Percentiles rank a stretch among this genome's conserved stretches.
Evolutionary conservation across 2,797 vertebrate species (phyloP).

Genomic region (Sebastes aleutianus): DNA sequence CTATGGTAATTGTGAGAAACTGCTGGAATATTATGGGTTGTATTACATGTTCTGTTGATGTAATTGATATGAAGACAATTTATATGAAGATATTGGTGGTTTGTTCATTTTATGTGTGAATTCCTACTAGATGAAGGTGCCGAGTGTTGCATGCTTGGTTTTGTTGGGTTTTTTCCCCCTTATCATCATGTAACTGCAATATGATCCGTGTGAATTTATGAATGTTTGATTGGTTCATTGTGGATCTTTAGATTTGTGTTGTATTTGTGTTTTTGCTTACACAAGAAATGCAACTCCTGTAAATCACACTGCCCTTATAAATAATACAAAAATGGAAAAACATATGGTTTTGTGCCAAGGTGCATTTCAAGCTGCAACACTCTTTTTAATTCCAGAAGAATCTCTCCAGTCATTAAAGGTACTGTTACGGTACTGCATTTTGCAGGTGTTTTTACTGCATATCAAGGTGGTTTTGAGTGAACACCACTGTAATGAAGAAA

Average conservation of each 20-base stretch:
- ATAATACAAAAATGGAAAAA: conserved; percentile 30
- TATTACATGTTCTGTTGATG: conserved; percentile 65
- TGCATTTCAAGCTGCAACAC: conserved; percentile 62
- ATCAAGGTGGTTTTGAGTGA: conserved; percentile 55
- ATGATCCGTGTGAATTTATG: conserved; percentile 48
- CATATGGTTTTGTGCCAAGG: conserved; percentile 74
- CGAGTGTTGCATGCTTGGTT: conserved; percentile 76
- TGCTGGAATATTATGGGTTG: conserved; percentile 71
- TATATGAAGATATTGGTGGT: conserved; percentile 66
- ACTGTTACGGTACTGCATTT: conserved; percentile 50
- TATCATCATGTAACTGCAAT: conserved; percentile 47
- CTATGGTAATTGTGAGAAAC: conserved; percentile 68
- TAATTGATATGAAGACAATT: conserved; percentile 71
- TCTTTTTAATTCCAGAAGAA: conserved; percentile 58
- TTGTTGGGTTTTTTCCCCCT: conserved; percentile 23
- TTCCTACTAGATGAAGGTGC: conserved; percentile 71
- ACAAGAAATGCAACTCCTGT: conserved; percentile 63
- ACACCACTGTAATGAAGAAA: conserved; percentile 67
- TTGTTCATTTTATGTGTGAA: conserved; percentile 67
- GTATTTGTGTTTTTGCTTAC: conserved; percentile 67
- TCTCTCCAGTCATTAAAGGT: conserved; percentile 39
- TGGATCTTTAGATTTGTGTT: conserved; percentile 54
- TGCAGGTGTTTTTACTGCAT: conserved; percentile 69
- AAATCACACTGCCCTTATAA: conserved; percentile 75
- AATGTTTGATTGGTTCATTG: conserved; percentile 61